Conservation (phyloP, 2,797 vertebrate genomes). For the Remorina albescens region DNA sequence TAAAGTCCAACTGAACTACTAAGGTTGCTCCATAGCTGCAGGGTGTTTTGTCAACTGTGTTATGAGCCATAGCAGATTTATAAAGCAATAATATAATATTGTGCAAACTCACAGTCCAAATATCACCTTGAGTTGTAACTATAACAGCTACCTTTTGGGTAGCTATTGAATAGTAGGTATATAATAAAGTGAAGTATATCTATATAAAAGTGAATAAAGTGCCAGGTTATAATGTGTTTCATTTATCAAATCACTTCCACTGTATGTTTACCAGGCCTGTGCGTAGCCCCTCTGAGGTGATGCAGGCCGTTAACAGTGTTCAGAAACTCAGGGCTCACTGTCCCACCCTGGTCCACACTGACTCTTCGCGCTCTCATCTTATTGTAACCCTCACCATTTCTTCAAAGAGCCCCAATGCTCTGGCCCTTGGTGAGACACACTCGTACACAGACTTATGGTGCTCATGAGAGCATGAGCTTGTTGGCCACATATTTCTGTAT, state of each 20-base stretch:
- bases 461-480: not conserved
- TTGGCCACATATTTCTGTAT: not conserved
- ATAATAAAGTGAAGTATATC: not conserved
- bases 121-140: too few species aligned
- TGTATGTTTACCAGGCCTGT: slow-evolving; percentile 64
- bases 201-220: not conserved
- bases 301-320: slow-evolving; percentile 80
- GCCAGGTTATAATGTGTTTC: not conserved
- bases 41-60: not conserved
- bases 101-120: too few species aligned
- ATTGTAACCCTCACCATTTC: slow-evolving; percentile 85
- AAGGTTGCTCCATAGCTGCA: not conserved
- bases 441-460: not conserved
- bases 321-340: slow-evolving; percentile 82
- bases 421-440: slow-evolving; percentile 78
- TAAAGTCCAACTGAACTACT: not conserved
- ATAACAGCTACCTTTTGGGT: too few species aligned
- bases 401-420: slow-evolving; percentile 70
- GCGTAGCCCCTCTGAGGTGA: slow-evolving; percentile 79
- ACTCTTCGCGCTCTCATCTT: slow-evolving; percentile 91
- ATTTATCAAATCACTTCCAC: not conserved
- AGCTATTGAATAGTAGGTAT: too few species aligned
- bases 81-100: too few species aligned
- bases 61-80: too few species aligned
- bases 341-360: slow-evolving; percentile 85